Percentiles rank a stretch among this genome's conserved stretches.
Conservation (phyloP, 2,797 vertebrate species). For the Eupleurogrammus muticus region DNA sequence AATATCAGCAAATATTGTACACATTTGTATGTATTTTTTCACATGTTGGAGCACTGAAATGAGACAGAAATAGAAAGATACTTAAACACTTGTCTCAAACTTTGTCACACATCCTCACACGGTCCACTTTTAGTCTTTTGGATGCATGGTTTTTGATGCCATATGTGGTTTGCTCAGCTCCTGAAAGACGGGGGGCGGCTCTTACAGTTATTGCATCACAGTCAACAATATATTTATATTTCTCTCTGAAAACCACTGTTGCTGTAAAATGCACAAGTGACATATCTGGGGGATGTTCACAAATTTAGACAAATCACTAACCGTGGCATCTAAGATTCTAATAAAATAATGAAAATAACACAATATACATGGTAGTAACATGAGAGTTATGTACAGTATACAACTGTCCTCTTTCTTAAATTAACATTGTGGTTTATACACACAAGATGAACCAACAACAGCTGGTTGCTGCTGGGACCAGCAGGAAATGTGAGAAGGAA, state of each 20-base stretch:
- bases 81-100: too few relatives aligned
- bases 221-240: slow-evolving; percentile 5
- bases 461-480: not conserved
- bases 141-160: too few relatives aligned
- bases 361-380: not conserved
- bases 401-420: not conserved
- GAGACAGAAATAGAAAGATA: too few relatives aligned
- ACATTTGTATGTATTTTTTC: too few relatives aligned
- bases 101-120: too few relatives aligned
- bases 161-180: too few relatives aligned
- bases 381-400: not conserved
- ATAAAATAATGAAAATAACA: not conserved
- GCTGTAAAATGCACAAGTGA: not conserved
- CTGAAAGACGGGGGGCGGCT: not conserved
- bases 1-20: too few relatives aligned
- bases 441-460: slow-evolving; percentile 3
- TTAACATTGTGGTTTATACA: not conserved
- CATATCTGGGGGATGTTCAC: not conserved
- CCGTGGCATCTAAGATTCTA: not conserved
- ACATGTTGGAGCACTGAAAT: too few relatives aligned
- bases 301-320: not conserved
- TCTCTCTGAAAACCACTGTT: slow-evolving; percentile 8
- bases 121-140: too few relatives aligned
- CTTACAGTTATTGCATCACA: slow-evolving; percentile 5
- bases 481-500: not conserved